Percentiles rank a stretch among this genome's conserved stretches.
Evolutionary conservation across 2,113 vertebrate genomes (phyloP).

Genomic region (Sylvicapra grimmia): DNA sequence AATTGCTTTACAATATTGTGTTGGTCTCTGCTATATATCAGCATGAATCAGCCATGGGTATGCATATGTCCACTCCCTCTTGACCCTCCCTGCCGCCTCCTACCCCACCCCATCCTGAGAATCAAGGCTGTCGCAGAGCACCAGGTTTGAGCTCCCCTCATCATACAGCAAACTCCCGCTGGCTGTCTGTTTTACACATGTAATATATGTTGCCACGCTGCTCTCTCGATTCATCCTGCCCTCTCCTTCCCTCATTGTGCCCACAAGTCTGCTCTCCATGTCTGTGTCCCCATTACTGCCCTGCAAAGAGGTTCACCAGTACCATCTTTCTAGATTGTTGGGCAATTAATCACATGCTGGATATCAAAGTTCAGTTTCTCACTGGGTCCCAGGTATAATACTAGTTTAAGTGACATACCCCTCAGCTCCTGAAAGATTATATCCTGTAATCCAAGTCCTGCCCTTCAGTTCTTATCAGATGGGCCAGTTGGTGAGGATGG

Average conservation of each 20-base stretch:
- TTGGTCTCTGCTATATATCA: background rate
- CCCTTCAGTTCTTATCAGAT: background rate
- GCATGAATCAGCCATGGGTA: background rate
- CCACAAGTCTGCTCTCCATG: background rate
- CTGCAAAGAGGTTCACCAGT: background rate
- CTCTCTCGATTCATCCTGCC: background rate
- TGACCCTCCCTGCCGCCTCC: background rate
- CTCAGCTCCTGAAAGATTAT: background rate
- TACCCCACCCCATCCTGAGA: fast-evolving
- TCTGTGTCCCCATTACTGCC: background rate
- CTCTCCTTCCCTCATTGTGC: background rate
- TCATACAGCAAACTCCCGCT: background rate
- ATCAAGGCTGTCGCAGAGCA: background rate
- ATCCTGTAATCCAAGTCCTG: background rate
- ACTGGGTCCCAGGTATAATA: background rate
- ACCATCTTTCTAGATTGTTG: background rate
- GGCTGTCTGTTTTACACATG: background rate
- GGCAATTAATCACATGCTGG: background rate
- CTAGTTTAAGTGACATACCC: background rate
- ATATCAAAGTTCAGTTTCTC: background rate
- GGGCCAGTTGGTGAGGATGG: background rate
- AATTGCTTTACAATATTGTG: background rate
- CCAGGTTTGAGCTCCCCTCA: background rate
- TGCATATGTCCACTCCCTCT: background rate
- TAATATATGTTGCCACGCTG: background rate